Evolutionary conservation across 1,140 invertebrate species (phyloP), one percentile per base, ranked within the genome.

Genomic region (Heliconius hewitsoni): DNA sequence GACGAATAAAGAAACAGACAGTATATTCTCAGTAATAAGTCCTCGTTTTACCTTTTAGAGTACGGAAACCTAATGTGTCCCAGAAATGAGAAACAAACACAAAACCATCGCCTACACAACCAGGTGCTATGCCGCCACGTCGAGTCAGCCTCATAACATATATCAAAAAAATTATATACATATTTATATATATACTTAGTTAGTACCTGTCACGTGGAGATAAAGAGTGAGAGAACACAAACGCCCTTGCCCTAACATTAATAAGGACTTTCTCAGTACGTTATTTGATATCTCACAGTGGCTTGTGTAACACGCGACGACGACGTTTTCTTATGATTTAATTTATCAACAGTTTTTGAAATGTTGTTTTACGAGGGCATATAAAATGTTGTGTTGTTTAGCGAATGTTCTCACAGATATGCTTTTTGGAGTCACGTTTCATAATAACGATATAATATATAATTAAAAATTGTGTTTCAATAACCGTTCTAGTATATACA

Each of bases 321-420:
- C 34, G 79, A 81, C 60, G 39, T 77, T 74, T 57, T 77, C 57
- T 77, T 74, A 76, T 80, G 75, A 77, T 80, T 80, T 77, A 77
- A 81, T 81, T 77, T 77, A 55, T 81, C 76, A 77, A 71, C 37
- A 74, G 46, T 71, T 74, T 16, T 81, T 77, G 5, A 30, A 73
- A 74, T 79, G 76, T 81, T 77, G 34, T 60, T 37, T 81, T 72
- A 71, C 80, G 39, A 34, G 55, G 3, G 9, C 11, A 66, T 2
- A 19, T 52, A 19, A 52, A 52, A 66, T 8, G 11, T 11, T 2
- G 3, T 1, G 23, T 30, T 23, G 57, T 30, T 66, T 66, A 66
- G 23, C 3, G 3, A 66, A 66, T 30, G 23, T 30, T 30, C 23
- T 30, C 23, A 66, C 60, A 66, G 3, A 66, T 30, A 27, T 23